Percentiles rank a stretch among this genome's conserved stretches.
Conservation (phyloP, 2,113 vertebrate species). For the Sclerurus mexicanus region DNA sequence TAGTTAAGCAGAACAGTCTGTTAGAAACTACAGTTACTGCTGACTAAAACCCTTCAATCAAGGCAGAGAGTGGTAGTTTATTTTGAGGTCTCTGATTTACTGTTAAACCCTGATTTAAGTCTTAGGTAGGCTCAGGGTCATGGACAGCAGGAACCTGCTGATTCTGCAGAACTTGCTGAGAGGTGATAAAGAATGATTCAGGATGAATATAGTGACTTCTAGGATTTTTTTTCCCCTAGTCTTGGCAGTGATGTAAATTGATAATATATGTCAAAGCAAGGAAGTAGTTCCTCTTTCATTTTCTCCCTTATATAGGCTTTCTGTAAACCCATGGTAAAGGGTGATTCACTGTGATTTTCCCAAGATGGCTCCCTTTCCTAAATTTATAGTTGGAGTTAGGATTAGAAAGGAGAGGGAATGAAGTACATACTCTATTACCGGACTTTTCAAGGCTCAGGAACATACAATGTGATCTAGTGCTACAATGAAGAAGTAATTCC, state of each 20-base stretch:
- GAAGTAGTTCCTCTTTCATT: not conserved
- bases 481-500: not conserved
- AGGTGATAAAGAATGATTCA: not conserved
- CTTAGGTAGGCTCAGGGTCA: not conserved
- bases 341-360: not conserved
- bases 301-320: not conserved
- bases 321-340: not conserved
- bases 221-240: not conserved
- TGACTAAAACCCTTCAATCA: not conserved
- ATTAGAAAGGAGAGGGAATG: not conserved
- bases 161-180: not conserved
- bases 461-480: not conserved
- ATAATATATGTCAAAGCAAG: not conserved
- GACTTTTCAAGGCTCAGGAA: not conserved
- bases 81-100: not conserved
- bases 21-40: not conserved
- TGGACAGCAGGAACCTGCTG: not conserved
- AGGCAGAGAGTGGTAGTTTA: not conserved
- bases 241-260: not conserved
- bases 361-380: not conserved
- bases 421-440: not conserved
- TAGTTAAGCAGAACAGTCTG: not conserved
- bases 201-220: not conserved
- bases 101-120: not conserved
- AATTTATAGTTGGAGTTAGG: not conserved